Base-by-base conservation (phyloP, 2,113 vertebrate species). In the Casuarius casuarius region DNA sequence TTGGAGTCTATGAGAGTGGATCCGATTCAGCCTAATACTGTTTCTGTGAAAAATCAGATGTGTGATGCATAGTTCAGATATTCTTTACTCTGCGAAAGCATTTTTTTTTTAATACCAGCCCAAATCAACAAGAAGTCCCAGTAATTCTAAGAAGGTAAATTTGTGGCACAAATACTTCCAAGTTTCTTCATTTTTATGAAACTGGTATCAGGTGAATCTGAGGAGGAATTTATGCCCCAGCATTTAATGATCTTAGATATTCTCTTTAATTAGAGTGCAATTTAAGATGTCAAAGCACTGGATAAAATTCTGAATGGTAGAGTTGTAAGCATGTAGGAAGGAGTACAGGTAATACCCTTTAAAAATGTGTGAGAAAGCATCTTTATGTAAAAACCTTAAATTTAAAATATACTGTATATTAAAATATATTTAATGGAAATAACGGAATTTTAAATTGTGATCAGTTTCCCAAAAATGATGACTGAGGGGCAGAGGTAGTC, bases 41-140 rank as follows among this genome's bases (percentile, higher is more conserved):
- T 29, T 78, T 75, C 16, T 42, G 5, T 48, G n/a, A 28, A 67
- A 67, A 48, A 16, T 1, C 5, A 81, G 2, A 6, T 0, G 0
- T 73, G n/a, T 73, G 16, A n/a, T 94, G 3, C 48, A 2, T 48
- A 68, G 15, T 56, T 26, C 73, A 81, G 18, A 40, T 80, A 28
- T 35, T 77, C 18, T 74, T 11, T 49, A 19, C 22, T 4, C 78
- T 75, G 48, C 0, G 1, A 35, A 89, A 94, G 31, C 58, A 26
- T 61, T 62, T 6, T 91, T 81, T 81, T 83, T 89, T 52, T 12
- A 75, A 38, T 35, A 40, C 3, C 22, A 66, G 26, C 44, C 49
- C 71, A 71, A 46, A 66, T 84, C 26, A 81, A 3, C 29, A 71
- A 87, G 26, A 67, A 87, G 8, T 61, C 28, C 21, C 68, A 52